Conservation (phyloP, 2,113 vertebrate species). For the Sus scrofa region T2T-Sscrofa CM000826.6:24699501-24700000, state of each 20-base stretch:
- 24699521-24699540: conserved; percentile 71
- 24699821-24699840: background rate
- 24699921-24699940: conserved; percentile 72
- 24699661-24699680: conserved; percentile 65
- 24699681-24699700: conserved; percentile 64
- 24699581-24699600: conserved; percentile 81
- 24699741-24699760: conserved; percentile 32
- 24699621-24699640: conserved; percentile 82
- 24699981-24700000: conserved; percentile 65
- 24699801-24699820: conserved; percentile 26
- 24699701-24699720: conserved; percentile 43
- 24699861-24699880: conserved; percentile 4
- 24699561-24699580: conserved; percentile 75
- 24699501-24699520: conserved; percentile 55
- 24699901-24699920: conserved; percentile 75
- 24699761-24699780: background rate
- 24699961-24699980: conserved; percentile 54
- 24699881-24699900: conserved; percentile 56
- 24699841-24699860: background rate
- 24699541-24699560: conserved; percentile 74
- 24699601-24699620: conserved; percentile 77
- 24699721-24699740: conserved; percentile 48
- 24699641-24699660: conserved; percentile 73
- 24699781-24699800: background rate
- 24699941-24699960: conserved; percentile 67